A percentile compares a stretch with the other conserved stretches of the same genome.
Evolutionary conservation across 2,888 invertebrate species (phyloP).

Genomic region (Lepidocyrtinus sp.): DNA sequence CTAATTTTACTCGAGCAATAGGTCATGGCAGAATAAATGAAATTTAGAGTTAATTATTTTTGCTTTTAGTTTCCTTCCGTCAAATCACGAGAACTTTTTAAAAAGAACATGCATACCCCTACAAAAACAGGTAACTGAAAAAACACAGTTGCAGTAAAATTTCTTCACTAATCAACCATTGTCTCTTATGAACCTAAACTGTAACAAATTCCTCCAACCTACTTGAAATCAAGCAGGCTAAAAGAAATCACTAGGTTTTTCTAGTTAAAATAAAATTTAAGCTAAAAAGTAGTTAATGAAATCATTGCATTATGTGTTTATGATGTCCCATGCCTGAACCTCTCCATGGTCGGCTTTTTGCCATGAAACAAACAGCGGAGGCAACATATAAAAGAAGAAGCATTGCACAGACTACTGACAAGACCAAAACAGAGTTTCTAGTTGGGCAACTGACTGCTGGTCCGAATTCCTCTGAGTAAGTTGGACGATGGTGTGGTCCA

Average conservation of each 20-base stretch:
- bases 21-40: no score
- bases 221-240: background rate
- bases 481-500: conserved; percentile 54
- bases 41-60: no score
- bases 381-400: conserved; percentile 91
- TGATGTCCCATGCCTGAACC: conserved; percentile 65
- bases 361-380: conserved; percentile 69
- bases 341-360: conserved; percentile 70
- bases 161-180: conserved; percentile 11
- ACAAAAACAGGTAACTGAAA: conserved; percentile 22
- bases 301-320: conserved; percentile 70
- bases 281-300: conserved; percentile 53
- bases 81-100: no score
- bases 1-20: no score
- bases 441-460: conserved; percentile 87
- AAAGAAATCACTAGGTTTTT: background rate
- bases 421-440: conserved; percentile 89
- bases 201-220: conserved; percentile 8
- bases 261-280: conserved; percentile 38
- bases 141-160: conserved; percentile 25
- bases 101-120: conserved; percentile 27
- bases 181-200: conserved; percentile 31
- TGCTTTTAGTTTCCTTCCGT: no score
- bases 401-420: conserved; percentile 92
- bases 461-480: conserved; percentile 60